Base-by-base conservation (phyloP, 2,113 vertebrate genomes). In the Paratilapia polleni region DNA sequence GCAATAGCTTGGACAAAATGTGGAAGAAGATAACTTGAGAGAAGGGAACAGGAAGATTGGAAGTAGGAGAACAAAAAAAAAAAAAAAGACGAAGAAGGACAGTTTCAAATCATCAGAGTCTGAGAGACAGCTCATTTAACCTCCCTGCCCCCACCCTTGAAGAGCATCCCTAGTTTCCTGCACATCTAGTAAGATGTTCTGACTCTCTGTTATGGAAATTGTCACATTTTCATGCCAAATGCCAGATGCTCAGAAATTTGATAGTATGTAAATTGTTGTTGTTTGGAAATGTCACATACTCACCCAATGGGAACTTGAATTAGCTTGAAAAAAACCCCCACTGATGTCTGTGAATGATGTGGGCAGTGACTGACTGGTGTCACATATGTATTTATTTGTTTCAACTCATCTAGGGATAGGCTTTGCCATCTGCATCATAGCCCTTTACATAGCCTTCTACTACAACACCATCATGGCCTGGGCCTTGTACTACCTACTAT, bases 391-490 rank as follows among this genome's bases (percentile, higher is more conserved):
- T 12, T 1, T 47, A 8, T 60, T 17, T 68, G 68, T 4, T 36
- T 81, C 11, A 31, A 43, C 47, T 41, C 63, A 4, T 63, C 2
- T 86, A 99, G 98, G 98, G 60, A 99, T 99, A 12, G 98, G 98
- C 80, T 99, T 97, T 49, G 97, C 98, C 94, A 99, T 99, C 95
- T 99, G 98, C 94, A 94, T 99, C 87, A 97, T 99, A 41, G 96
- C 97, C 63, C 96, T 99, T 63, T 99, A 99, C 24, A 92, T 99
- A 0, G 97, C 98, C 88, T 99, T 98, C 94, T 99, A 99, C 95
- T 99, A 99, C 94, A 99, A 99, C 95, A 99, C 98, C 94, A 98
- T 99, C 91, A 99, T 99, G 96, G 98, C 98, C 84, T 99, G 98
- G 98, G 98, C 98, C 1, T 94, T 99, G 87, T 99, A 98, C 94